Evolutionary conservation across 2,113 vertebrate species (phyloP), one percentile per base, ranked within the genome.

Genomic region (Passer domesticus): DNA sequence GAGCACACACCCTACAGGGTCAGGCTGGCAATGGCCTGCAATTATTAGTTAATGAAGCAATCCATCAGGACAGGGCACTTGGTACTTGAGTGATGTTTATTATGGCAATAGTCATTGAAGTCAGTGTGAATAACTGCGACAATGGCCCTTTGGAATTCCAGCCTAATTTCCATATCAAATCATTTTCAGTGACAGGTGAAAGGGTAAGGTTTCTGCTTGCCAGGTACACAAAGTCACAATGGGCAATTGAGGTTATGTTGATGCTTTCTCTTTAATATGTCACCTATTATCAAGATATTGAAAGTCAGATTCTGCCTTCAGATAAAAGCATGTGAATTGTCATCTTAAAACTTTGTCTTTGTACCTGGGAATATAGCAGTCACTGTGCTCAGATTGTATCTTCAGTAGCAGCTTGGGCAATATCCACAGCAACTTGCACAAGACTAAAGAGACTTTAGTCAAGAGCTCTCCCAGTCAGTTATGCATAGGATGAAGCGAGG

Each of bases 121-220:
- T 84, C 56, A 68, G 33, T 49, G 49, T 35, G 60, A 93, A 78
- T 75, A 83, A 83, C 76, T 72, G 59, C 70, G 76, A 93, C 76
- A 90, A 90, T 46, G 20, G 44, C 44, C 58, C 28, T 75, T 69
- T 75, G 87, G 79, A 96, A 95, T 96, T 95, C 41, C 88, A 84
- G 37, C 47, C 25, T 78, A 78, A 88, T 93, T 95, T 96, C 90
- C 92, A 88, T 78, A 95, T 87, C 92, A 97, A 90, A 92, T 93
- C 64, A 89, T 85, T 93, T 88, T 27, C 4, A 0, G 59, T 63
- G 92, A 90, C 80, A 91, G 68, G 83, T 90, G 76, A 93, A 90
- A 92, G 47, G 31, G 52, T 74, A 85, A 87, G 76, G 59, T 33
- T 93, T 23, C 39, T 83, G 37, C 44, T 91, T 59, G 19, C 24